Conservation (phyloP, 2,113 vertebrate species). For the Phylloscopus trochiloides region DNA sequence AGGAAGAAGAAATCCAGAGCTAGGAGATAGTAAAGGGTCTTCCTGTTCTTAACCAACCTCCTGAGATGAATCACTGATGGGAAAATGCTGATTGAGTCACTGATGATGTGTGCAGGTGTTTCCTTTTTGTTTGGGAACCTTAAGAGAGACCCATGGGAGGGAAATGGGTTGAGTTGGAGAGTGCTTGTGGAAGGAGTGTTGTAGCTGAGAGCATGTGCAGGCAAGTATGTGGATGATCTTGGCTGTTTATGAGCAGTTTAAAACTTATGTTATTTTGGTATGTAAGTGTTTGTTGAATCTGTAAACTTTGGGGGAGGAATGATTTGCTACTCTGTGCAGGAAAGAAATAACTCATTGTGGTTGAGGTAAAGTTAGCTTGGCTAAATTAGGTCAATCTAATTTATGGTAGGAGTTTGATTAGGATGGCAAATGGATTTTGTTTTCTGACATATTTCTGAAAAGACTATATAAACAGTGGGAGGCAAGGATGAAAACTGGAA, state of each 20-base stretch:
- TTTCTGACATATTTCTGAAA: not conserved
- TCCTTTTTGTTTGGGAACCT: not conserved
- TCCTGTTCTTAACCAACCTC: not conserved
- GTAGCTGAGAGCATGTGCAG: fast-evolving
- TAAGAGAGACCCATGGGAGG: not conserved
- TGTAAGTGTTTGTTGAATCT: not conserved
- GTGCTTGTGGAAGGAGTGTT: fast-evolving
- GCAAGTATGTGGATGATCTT: fast-evolving
- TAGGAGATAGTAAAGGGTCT: not conserved
- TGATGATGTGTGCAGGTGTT: not conserved
- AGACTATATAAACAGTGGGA: fast-evolving
- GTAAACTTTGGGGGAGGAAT: not conserved
- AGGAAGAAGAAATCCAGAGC: not conserved
- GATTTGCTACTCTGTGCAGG: not conserved
- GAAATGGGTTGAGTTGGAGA: fast-evolving
- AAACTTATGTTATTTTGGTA: fast-evolving
- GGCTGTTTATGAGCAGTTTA: not conserved
- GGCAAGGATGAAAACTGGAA: not conserved
- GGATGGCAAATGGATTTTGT: not conserved
- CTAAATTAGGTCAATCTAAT: not conserved
- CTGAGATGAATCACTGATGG: not conserved
- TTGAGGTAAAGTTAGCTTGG: not conserved
- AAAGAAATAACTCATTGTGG: fast-evolving
- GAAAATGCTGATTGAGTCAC: not conserved
- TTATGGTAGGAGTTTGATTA: not conserved